A percentile compares a stretch with the other conserved stretches of the same genome.
phyloP scores from a whole-genome alignment of 2,888 invertebrate species.

The Polyommatus icarus region DNA sequence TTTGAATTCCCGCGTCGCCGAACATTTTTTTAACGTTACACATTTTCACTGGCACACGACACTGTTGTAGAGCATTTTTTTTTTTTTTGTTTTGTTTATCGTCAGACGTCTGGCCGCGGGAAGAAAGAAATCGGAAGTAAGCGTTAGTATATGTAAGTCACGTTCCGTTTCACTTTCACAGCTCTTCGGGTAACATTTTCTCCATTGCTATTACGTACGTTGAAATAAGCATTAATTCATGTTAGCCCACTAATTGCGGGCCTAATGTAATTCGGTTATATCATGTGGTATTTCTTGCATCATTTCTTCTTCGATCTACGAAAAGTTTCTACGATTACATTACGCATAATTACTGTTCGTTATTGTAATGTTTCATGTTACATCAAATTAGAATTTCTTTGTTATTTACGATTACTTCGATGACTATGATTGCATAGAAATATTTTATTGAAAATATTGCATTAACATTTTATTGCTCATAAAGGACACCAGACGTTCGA shows the following conservation, averaged over 20 bases:
- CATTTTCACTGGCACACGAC: slow-evolving; percentile 39
- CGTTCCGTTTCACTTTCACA: slow-evolving; percentile 71
- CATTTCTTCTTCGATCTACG: not conserved
- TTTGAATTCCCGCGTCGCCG: slow-evolving; percentile 50
- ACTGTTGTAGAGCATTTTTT: slow-evolving; percentile 36
- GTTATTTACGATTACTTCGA: not conserved
- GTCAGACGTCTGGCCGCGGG: slow-evolving; percentile 61
- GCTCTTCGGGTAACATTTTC: slow-evolving; percentile 47
- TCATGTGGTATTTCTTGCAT: slow-evolving; percentile 19
- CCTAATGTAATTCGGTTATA: slow-evolving; percentile 27
- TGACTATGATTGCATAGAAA: not conserved
- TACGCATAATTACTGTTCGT: not conserved
- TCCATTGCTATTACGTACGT: slow-evolving; percentile 41
- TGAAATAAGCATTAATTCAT: slow-evolving; percentile 38
- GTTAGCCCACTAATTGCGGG: slow-evolving; percentile 46
- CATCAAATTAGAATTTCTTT: not conserved
- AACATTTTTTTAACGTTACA: slow-evolving; percentile 27
- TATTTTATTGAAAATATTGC: too few relatives aligned
- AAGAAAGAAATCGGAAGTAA: slow-evolving; percentile 69
- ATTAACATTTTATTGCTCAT: too few relatives aligned
- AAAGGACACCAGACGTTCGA: too few relatives aligned
- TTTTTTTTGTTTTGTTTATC: slow-evolving; percentile 47
- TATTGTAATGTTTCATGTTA: not conserved
- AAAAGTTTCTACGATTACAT: slow-evolving; percentile 1
- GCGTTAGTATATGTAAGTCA: slow-evolving; percentile 46